Conservation (phyloP, 1,140 invertebrate species). For the Polypedilum pembai region DNA sequence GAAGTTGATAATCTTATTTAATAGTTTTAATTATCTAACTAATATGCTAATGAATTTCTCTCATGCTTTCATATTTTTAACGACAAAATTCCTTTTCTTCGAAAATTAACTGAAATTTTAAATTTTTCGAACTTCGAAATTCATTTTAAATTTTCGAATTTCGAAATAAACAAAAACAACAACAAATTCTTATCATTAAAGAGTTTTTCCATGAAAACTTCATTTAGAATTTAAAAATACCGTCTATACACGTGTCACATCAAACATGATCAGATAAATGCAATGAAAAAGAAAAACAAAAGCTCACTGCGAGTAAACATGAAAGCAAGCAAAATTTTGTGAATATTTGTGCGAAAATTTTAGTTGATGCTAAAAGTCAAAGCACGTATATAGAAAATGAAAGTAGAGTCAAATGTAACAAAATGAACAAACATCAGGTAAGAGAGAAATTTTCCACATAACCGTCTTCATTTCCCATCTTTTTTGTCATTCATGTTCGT, state of each 20-base stretch:
- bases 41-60: no score
- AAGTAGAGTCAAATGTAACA: background rate
- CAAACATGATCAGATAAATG: background rate
- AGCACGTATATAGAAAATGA: background rate
- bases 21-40: no score
- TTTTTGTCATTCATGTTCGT: background rate
- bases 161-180: no score
- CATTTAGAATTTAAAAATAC: background rate
- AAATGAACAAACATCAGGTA: background rate
- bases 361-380: background rate
- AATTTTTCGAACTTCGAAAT: no score
- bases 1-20: no score
- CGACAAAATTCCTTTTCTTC: no score
- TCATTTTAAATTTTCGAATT: no score
- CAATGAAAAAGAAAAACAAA: background rate
- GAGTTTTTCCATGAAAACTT: background rate
- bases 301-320: background rate
- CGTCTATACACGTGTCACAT: no score
- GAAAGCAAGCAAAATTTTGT: background rate
- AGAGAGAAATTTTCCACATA: background rate
- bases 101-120: no score
- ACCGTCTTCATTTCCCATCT: background rate
- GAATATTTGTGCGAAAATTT: background rate
- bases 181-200: no score
- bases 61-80: no score